phyloP scores from a whole-genome alignment of 2,797 vertebrate species.

The Peromyscus attwateri region DNA sequence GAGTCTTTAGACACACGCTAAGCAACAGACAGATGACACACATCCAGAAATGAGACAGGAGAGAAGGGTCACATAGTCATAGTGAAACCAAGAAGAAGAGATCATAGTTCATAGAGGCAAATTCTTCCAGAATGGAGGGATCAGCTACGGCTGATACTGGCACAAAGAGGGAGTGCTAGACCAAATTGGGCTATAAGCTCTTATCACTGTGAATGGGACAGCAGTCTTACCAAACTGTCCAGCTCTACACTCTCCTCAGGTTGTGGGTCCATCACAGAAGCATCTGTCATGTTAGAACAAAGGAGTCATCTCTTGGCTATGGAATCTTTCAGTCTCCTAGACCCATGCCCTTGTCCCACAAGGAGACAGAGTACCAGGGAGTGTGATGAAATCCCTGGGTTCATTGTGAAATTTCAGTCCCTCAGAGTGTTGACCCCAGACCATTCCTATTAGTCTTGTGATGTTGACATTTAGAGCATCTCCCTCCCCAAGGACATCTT shows the following conservation, averaged over 20 bases:
- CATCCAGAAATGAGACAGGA: background rate
- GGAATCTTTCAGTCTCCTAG: background rate
- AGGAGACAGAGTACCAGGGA: background rate
- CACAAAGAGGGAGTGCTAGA: background rate
- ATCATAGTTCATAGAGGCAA: background rate
- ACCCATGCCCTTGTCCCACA: background rate
- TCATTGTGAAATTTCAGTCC: background rate
- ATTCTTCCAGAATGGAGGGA: background rate
- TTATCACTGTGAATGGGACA: background rate
- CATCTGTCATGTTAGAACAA: background rate
- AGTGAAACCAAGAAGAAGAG: background rate
- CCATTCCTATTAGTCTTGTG: background rate
- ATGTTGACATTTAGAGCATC: too few relatives aligned
- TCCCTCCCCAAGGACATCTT: background rate
- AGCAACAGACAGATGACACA: background rate
- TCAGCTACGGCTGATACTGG: background rate
- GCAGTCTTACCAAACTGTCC: background rate
- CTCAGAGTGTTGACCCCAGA: rapidly evolving
- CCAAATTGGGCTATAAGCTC: background rate
- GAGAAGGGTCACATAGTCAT: background rate
- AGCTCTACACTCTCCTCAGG: background rate
- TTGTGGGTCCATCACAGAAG: background rate
- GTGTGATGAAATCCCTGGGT: rapidly evolving
- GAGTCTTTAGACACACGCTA: rapidly evolving
- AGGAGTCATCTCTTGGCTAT: rapidly evolving